Evolutionary conservation across 1,140 invertebrate species (phyloP), one percentile per base, ranked within the genome.

Genomic region (Hestina assimilis): DNA sequence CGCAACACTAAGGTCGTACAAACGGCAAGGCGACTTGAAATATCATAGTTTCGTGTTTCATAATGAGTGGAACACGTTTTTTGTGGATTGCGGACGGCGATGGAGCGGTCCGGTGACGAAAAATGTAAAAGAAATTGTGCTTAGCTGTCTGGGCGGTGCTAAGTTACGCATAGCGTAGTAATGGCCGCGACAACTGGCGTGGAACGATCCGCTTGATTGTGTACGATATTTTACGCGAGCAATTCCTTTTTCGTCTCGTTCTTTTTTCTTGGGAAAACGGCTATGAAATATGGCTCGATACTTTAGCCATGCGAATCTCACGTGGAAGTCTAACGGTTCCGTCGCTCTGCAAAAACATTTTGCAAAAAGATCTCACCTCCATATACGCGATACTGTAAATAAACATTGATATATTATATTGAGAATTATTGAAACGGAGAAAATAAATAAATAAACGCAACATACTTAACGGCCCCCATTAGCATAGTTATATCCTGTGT

Each of bases 11-110:
- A 75, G 76, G 73, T 65, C 71, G 76, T 63, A 54, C 63, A 64
- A 59, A 72, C 68, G 68, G 67, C 67, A 65, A 71, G 66, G 67
- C 71, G 69, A 80, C 70, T 82, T 66, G 55, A 78, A 83, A 83
- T 79, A 84, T 87, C 80, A 85, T 83, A 83, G 82, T 72, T 83
- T 80, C 79, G 78, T 79, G 74, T 87, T 87, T 85, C 83, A 87
- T 85, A 87, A 87, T 83, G 83, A 80, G 74, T 80, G 59, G 75
- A 85, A 87, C 83, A 76, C 71, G 80, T 85, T 87, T n/a, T 79
- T 76, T 71, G 71, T 77, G 69, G 76, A 56, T 60, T 75, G 72
- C 38, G 31, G 62, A 57, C 43, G 46, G 66, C 45, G n/a, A 63
- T 81, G 75, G 80, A 87, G 80, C 53, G 51, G 71, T 21, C 9